These are phyloP conservation scores for Empis livida DNA, from an alignment of 2,888 invertebrate genomes.

Conservation along the genomic window DNA sequence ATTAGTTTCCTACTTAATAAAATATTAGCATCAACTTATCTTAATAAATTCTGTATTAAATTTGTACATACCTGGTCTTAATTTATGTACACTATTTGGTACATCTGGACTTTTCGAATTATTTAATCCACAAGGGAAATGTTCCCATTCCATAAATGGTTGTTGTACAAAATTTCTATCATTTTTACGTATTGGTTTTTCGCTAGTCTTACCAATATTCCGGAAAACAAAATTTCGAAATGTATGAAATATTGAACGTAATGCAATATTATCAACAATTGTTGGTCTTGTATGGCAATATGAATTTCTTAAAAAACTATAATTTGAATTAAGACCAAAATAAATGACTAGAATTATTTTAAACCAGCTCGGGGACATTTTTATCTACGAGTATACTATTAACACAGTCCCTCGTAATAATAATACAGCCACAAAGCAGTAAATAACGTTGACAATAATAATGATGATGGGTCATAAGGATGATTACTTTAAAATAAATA, in stretches of 20 bases:
- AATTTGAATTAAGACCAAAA: conserved; percentile 10
- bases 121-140: conserved; percentile 23
- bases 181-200: conserved; percentile 4
- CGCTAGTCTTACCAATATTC: conserved; percentile 14
- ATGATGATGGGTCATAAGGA: too few species aligned
- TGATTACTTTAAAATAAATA: too few species aligned
- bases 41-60: not conserved
- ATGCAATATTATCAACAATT: conserved; percentile 11
- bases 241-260: conserved; percentile 15
- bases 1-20: too few species aligned
- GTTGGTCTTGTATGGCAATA: conserved; percentile 10
- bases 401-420: too few species aligned
- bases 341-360: conserved; percentile 12
- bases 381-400: not conserved
- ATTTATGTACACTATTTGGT: conserved; percentile 38
- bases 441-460: not conserved
- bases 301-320: conserved; percentile 6
- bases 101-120: conserved; percentile 17
- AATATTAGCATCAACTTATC: too few species aligned
- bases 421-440: not conserved
- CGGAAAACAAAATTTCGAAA: conserved; percentile 15
- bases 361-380: conserved; percentile 7
- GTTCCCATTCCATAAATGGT: conserved; percentile 10
- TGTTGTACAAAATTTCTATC: conserved; percentile 16
- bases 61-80: conserved; percentile 29